These are phyloP conservation scores for Stylophora pistillata DNA, from an alignment of 64 coral and sea anemone genomes.

Conservation along the genomic window DNA sequence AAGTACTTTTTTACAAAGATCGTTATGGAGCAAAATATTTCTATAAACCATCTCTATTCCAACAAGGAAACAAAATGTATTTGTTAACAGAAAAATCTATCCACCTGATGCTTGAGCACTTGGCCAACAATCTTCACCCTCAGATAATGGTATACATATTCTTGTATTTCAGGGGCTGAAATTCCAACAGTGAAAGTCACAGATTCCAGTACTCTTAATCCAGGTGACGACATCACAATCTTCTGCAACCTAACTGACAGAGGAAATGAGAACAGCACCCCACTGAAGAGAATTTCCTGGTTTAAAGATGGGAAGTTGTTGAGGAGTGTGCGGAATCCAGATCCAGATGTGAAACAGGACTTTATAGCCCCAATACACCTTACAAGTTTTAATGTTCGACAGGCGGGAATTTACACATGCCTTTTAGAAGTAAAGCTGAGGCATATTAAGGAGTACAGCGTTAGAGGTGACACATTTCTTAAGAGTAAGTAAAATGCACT, in stretches of 20 bases:
- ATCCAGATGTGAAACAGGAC: neutral
- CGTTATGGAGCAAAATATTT: no score
- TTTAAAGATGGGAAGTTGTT: conserved; percentile 6
- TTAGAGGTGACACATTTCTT: neutral
- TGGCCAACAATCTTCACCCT: no score
- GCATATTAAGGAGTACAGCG: neutral
- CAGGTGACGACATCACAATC: neutral
- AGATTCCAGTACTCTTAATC: neutral
- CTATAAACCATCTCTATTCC: no score
- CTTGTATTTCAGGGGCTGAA: neutral
- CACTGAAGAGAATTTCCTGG: conserved; percentile 11
- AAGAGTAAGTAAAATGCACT: neutral
- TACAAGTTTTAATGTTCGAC: neutral
- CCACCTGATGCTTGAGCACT: no score
- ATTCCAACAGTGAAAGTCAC: conserved; percentile 1
- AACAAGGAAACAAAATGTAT: no score
- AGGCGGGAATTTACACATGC: conserved; percentile 2
- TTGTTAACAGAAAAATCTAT: no score
- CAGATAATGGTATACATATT: no score
- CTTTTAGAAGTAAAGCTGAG: neutral
- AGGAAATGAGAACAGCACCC: neutral
- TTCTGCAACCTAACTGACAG: neutral
- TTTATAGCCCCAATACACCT: no score
- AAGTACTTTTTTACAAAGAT: no score
- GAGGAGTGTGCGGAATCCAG: neutral